Conservation (phyloP, 2,113 vertebrate species). For the Pica pica region DNA sequence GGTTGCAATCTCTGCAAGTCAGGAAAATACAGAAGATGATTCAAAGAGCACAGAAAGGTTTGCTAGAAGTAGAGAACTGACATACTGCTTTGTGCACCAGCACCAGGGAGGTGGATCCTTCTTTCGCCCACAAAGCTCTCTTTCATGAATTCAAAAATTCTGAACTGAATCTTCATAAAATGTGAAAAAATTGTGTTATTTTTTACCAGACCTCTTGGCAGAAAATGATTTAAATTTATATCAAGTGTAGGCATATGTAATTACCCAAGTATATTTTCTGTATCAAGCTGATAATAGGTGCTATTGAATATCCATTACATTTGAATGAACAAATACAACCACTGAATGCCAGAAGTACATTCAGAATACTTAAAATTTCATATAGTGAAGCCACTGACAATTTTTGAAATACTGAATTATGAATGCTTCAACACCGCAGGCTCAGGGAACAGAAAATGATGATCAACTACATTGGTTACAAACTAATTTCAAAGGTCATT, state of each 20-base stretch:
- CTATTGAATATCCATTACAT: constrained; percentile 22
- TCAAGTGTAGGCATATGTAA: not conserved
- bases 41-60: not conserved
- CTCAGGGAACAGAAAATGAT: not conserved
- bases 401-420: not conserved
- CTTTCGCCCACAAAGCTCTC: not conserved
- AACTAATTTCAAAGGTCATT: not conserved
- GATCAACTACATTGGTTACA: not conserved
- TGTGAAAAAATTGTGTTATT: not conserved
- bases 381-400: not conserved
- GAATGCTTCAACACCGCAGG: not conserved
- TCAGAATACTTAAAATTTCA: constrained; percentile 27
- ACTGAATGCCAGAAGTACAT: constrained; percentile 2
- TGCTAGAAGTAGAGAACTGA: not conserved
- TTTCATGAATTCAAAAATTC: not conserved
- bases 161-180: not conserved
- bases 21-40: not conserved
- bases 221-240: not conserved
- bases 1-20: not conserved
- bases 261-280: constrained; percentile 31
- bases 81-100: not conserved
- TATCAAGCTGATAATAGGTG: constrained; percentile 30
- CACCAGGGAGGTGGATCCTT: not conserved
- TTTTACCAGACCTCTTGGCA: not conserved
- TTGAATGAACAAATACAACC: constrained; percentile 28